Evolutionary conservation across 2,888 invertebrate species (phyloP).

Genomic region (Hemicrepidius hirtus): DNA sequence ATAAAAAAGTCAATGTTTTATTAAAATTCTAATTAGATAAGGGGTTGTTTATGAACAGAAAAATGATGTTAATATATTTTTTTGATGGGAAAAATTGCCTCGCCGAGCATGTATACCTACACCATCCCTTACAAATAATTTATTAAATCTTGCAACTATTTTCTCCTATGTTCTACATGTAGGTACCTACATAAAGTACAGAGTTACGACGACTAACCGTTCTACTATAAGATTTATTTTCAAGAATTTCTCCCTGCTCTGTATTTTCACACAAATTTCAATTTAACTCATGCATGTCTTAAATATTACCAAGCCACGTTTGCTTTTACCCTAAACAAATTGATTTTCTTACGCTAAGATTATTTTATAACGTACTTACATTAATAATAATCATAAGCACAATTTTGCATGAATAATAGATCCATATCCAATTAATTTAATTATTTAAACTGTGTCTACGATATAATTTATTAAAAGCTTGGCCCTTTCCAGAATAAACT

Average conservation of each 20-base stretch:
- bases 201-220: not conserved
- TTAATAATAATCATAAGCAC: slow-evolving; percentile 3
- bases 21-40: too few species aligned
- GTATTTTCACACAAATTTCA: slow-evolving; percentile 5
- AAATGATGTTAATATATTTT: too few species aligned
- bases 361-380: not conserved
- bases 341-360: slow-evolving; percentile 1
- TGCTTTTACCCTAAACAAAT: slow-evolving; percentile 3
- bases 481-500: too few species aligned
- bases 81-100: too few species aligned
- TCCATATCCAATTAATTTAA: not conserved
- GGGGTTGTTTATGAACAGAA: too few species aligned
- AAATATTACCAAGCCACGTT: not conserved
- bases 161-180: not conserved
- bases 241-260: not conserved
- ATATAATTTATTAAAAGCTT: too few species aligned
- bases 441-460: too few species aligned
- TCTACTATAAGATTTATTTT: not conserved
- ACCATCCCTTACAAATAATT: too few species aligned
- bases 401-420: not conserved
- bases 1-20: too few species aligned
- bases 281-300: slow-evolving; percentile 7
- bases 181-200: not conserved
- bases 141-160: too few species aligned
- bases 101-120: too few species aligned